These are phyloP conservation scores for Psittacula derbiana DNA, from an alignment of 2,797 vertebrate species.

Conservation along the genomic window DNA sequence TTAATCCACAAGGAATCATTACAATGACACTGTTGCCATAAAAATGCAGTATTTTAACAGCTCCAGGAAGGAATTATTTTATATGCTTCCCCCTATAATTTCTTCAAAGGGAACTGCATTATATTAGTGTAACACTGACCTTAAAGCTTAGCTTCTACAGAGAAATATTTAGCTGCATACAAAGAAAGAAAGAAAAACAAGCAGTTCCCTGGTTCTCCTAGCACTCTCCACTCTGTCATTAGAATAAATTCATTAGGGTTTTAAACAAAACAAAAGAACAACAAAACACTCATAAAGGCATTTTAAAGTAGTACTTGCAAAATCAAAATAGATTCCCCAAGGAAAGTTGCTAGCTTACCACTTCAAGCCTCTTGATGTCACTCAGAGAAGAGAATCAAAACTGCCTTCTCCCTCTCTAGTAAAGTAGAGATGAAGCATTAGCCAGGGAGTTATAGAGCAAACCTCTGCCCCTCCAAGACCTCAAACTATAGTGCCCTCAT, in stretches of 20 bases:
- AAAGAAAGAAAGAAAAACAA: not conserved
- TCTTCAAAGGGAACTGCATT: not conserved
- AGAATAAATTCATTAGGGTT: not conserved
- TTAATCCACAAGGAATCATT: not conserved
- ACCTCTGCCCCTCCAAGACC: fast-evolving
- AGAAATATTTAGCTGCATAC: not conserved
- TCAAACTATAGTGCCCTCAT: fast-evolving
- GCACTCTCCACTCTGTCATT: not conserved
- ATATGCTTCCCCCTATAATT: not conserved
- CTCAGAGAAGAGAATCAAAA: not conserved
- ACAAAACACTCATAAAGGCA: not conserved
- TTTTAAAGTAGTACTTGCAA: not conserved
- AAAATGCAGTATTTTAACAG: not conserved
- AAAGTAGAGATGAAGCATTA: not conserved
- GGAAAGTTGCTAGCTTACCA: not conserved
- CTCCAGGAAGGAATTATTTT: not conserved
- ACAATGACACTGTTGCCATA: not conserved
- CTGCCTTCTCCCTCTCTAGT: fast-evolving
- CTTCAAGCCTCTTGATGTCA: not conserved
- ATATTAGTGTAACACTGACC: not conserved
- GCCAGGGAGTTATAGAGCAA: not conserved
- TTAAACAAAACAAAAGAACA: not conserved
- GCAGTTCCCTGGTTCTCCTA: not conserved
- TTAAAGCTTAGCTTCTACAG: not conserved
- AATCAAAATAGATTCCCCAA: not conserved